phyloP scores from a whole-genome alignment of 2,797 vertebrate genomes.

The Sciurus carolinensis region DNA sequence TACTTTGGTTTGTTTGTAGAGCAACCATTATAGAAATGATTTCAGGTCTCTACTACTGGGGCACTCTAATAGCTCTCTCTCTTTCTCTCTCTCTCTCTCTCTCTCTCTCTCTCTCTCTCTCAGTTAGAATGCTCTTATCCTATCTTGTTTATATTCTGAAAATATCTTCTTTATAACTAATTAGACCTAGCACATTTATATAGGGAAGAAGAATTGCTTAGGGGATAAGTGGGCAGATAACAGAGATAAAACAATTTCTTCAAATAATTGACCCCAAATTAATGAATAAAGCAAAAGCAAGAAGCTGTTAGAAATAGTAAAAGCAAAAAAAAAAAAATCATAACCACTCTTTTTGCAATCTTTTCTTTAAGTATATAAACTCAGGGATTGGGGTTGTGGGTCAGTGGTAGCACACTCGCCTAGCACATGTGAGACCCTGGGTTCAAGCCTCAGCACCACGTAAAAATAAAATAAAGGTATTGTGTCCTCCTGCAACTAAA shows the following conservation, averaged over 20 bases:
- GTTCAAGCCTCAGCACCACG: no score
- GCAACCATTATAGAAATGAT: neutral
- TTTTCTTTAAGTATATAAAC: neutral
- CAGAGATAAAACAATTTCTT: neutral
- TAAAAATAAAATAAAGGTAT: no score
- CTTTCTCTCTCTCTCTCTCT: neutral
- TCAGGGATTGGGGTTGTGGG: neutral
- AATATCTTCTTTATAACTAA: conserved; percentile 32
- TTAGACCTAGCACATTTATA: neutral
- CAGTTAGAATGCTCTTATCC: conserved; percentile 1
- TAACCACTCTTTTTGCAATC: neutral
- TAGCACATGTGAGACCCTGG: no score
- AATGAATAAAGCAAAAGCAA: conserved; percentile 27
- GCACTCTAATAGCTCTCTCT: neutral
- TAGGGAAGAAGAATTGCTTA: neutral
- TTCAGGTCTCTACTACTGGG: neutral
- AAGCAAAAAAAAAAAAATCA: neutral
- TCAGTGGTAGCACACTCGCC: no score
- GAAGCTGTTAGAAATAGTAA: neutral
- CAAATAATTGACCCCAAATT: neutral
- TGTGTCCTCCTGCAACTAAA: no score
- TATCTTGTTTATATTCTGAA: conserved; percentile 34
- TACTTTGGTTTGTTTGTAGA: neutral
- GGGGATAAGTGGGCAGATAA: neutral
- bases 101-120: neutral